phyloP scores from a whole-genome alignment of 2,113 vertebrate species.

The Oncorhynchus gorbuscha region DNA sequence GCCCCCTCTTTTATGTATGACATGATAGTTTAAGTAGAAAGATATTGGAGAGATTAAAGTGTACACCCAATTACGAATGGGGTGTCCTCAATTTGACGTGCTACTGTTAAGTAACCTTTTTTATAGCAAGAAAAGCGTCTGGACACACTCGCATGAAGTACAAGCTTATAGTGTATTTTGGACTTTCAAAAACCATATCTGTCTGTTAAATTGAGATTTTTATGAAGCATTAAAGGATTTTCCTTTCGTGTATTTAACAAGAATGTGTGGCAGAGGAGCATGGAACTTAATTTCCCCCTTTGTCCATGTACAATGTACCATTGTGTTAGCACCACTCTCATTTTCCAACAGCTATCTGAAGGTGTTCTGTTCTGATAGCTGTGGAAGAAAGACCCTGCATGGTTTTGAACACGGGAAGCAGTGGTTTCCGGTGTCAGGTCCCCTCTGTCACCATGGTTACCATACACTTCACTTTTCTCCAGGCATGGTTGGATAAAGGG shows the following conservation, averaged over 20 bases:
- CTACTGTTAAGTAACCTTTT: not conserved
- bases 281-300: conserved; percentile 34
- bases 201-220: conserved; percentile 1
- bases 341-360: conserved; percentile 43
- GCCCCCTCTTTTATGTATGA: too few species aligned
- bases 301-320: conserved; percentile 47
- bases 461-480: conserved; percentile 67
- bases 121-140: not conserved
- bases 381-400: conserved; percentile 48
- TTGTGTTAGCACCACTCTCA: conserved; percentile 42
- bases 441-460: conserved; percentile 64
- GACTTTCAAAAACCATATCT: conserved; percentile 6
- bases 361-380: conserved; percentile 59
- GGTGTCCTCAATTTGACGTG: not conserved
- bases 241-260: conserved; percentile 22
- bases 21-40: too few species aligned
- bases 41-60: too few species aligned
- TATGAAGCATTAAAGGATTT: conserved; percentile 21
- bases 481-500: conserved; percentile 65
- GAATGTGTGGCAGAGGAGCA: conserved; percentile 16
- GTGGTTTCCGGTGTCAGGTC: conserved; percentile 69
- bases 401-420: conserved; percentile 59
- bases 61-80: too few species aligned
- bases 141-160: not conserved
- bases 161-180: conserved; percentile 11